Base-by-base conservation (phyloP, 2,797 vertebrate species). In the Neopelma chrysocephalum region DNA sequence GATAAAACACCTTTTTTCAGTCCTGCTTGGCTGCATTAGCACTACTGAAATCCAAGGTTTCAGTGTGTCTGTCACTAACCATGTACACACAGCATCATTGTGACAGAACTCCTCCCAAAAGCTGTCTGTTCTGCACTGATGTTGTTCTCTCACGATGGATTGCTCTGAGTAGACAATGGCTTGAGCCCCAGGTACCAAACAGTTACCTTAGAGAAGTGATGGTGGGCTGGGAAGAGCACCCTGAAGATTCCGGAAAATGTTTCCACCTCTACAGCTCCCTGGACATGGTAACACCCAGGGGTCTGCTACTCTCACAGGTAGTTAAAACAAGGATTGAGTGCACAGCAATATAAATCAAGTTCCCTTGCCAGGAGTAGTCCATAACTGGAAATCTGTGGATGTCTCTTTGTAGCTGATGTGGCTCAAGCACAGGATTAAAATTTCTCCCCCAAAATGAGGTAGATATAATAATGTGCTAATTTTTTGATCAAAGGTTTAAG, bases 101-200 rank as follows among this genome's bases (percentile, higher is more conserved):
- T 48, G 50, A 50, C 54, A 80, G 42, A 82, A n/a, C 15, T 68
- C 66, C 26, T 82, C 34, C 9, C 31, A 53, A 64, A 76, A 77
- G 26, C 27, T 61, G 4, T 34, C 40, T 32, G 21, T 65, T 54
- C 47, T 22, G 61, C 26, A 29, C 12, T 61, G 48, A 42, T 13
- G 8, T 60, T 79, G 19, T 32, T 16, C 36, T 61, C 0, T 0
- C 32, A 7, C 14, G 3, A 29, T 29, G 22, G 12, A 10, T 27
- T 53, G 23, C 45, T 64, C 50, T 60, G 15, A 2, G 11, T 20
- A 53, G 48, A 38, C 23, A 62, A 21, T 1, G 27, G 10, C 25
- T 84, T 0, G 0, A 71, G 25, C 3, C 25, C 12, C 45, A 60
- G 20, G 6, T 18, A 27, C 21, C 20, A 5, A 15, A 38, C 2